These are phyloP conservation scores for Cheilosia urbana DNA, from an alignment of 2,888 invertebrate genomes.

Conservation along the genomic window DNA sequence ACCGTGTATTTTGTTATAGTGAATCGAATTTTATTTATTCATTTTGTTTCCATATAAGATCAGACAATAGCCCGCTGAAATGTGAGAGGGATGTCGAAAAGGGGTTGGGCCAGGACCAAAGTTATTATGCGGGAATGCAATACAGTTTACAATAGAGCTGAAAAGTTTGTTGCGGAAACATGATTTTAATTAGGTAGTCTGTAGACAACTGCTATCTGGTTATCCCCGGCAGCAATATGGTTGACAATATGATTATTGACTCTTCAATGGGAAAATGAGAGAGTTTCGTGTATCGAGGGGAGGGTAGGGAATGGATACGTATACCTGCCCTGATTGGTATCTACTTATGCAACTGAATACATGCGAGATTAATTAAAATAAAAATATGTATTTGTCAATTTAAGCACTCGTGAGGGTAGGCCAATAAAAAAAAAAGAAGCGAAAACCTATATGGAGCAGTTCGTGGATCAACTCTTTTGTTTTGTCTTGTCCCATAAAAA, in stretches of 20 bases:
- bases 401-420: too few species aligned
- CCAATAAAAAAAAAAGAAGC: too few species aligned
- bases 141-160: slow-evolving; percentile 19
- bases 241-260: slow-evolving; percentile 70
- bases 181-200: slow-evolving; percentile 66
- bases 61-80: neutral
- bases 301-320: neutral
- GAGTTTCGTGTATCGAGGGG: neutral
- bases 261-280: slow-evolving; percentile 47
- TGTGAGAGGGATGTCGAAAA: slow-evolving; percentile 20
- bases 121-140: slow-evolving; percentile 7
- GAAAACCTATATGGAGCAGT: too few species aligned
- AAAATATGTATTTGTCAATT: too few species aligned
- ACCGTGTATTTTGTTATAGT: slow-evolving; percentile 30
- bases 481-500: too few species aligned
- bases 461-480: too few species aligned
- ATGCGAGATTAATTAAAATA: too few species aligned
- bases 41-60: slow-evolving; percentile 40
- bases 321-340: too few species aligned
- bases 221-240: slow-evolving; percentile 36
- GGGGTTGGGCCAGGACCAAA: slow-evolving; percentile 64
- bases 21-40: slow-evolving; percentile 72
- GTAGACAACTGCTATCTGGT: neutral
- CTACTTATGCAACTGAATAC: too few species aligned
- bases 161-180: slow-evolving; percentile 42